phyloP scores from a whole-genome alignment of 2,797 vertebrate genomes.

The Setipinna tenuifilis region DNA sequence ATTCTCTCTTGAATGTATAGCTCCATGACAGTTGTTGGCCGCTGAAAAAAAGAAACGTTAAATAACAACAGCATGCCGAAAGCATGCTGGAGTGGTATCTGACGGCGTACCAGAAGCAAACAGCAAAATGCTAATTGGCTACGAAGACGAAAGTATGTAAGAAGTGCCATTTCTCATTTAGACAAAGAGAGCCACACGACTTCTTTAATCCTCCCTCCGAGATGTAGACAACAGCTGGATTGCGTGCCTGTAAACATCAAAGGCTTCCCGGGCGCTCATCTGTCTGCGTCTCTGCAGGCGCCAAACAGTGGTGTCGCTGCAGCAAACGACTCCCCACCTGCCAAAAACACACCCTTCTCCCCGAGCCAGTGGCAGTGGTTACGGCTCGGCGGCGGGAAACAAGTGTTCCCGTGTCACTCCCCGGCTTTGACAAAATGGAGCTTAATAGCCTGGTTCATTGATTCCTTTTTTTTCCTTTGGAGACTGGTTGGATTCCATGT shows the following conservation, averaged over 20 bases:
- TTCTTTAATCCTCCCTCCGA: constrained; percentile 59
- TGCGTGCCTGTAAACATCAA: constrained; percentile 70
- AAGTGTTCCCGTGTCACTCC: constrained; percentile 15
- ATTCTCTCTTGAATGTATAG: not conserved
- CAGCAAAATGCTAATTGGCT: constrained; percentile 68
- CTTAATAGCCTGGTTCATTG: not conserved
- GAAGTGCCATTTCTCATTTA: constrained; percentile 76
- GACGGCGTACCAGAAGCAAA: constrained; percentile 66
- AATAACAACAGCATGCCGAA: not conserved
- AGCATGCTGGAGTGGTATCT: constrained; percentile 38
- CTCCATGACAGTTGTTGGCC: not conserved
- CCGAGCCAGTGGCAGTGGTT: not conserved
- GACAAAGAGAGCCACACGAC: constrained; percentile 61
- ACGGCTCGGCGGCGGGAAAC: constrained; percentile 3
- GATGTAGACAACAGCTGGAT: constrained; percentile 73
- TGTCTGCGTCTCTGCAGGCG: constrained; percentile 55
- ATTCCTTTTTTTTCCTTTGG: not conserved
- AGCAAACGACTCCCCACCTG: constrained; percentile 15
- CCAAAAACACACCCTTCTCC: constrained; percentile 23
- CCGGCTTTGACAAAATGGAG: not conserved
- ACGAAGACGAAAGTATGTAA: constrained; percentile 64
- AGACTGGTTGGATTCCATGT: not conserved
- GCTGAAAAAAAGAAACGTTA: not conserved
- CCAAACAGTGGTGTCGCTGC: constrained; percentile 10
- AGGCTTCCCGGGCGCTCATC: constrained; percentile 69